Conservation (phyloP, 2,113 vertebrate species). For the Corythaixoides concolor region DNA sequence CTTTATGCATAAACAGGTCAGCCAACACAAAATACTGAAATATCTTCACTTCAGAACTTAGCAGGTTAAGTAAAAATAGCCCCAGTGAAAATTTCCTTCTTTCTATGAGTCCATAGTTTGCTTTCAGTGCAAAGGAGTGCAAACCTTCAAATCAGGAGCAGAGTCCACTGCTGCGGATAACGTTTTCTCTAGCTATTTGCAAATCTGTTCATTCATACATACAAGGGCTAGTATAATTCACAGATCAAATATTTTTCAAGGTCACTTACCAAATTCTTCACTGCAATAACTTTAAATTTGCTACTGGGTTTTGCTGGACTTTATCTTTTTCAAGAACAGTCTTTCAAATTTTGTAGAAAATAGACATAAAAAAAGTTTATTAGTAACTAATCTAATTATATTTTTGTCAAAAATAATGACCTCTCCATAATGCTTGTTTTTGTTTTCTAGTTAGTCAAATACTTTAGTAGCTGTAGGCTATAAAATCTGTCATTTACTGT, state of each 20-base stretch:
- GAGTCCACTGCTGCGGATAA: neutral
- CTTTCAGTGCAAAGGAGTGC: neutral
- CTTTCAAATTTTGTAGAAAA: neutral
- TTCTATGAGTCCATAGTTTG: neutral
- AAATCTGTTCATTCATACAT: neutral
- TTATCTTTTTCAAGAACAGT: neutral
- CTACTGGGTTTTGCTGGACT: neutral
- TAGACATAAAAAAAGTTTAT: neutral
- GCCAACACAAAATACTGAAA: neutral
- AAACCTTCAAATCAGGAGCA: neutral
- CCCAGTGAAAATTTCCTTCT: neutral
- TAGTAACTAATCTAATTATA: slow-evolving; percentile 2
- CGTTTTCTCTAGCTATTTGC: neutral
- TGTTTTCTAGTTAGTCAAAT: slow-evolving; percentile 64
- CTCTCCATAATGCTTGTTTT: neutral
- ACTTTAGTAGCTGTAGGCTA: slow-evolving; percentile 62
- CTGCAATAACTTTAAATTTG: neutral
- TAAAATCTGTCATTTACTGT: slow-evolving; percentile 66
- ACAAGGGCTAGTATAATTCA: neutral
- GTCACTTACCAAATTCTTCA: neutral
- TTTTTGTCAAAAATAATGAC: slow-evolving; percentile 37
- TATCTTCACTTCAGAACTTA: neutral
- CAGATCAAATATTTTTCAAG: neutral
- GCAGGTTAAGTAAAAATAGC: neutral
- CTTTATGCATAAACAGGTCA: neutral